phyloP scores from a whole-genome alignment of 2,888 invertebrate species.

The Smittia sp. region DNA sequence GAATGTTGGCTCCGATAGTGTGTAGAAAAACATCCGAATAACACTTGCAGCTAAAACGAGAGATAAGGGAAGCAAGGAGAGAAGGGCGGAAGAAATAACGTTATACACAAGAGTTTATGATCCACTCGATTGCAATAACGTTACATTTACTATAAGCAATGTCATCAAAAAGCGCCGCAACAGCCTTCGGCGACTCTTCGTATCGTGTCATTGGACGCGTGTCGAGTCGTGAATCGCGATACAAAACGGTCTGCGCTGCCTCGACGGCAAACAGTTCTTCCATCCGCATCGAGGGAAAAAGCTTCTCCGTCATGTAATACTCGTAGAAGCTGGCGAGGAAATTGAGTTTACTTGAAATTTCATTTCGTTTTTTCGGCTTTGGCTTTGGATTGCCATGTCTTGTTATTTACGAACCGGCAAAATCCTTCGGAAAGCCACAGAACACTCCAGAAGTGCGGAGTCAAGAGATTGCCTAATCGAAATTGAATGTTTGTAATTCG shows the following conservation, averaged over 20 bases:
- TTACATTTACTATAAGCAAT: conserved; percentile 40
- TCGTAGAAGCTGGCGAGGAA: conserved; percentile 33
- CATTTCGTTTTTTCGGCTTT: not conserved
- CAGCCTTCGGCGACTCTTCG: conserved; percentile 3
- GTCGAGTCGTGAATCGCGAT: not conserved
- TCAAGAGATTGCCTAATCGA: conserved; percentile 24
- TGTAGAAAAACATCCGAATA: conserved; percentile 29
- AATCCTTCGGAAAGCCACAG: conserved; percentile 36
- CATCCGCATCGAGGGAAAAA: conserved; percentile 14
- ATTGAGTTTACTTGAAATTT: conserved; percentile 14
- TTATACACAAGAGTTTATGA: not conserved
- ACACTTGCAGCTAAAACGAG: conserved; percentile 37
- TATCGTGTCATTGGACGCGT: conserved; percentile 20
- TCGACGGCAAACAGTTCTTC: conserved; percentile 22
- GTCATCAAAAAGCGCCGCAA: conserved; percentile 15
- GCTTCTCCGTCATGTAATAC: conserved; percentile 18
- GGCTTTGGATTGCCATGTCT: not conserved
- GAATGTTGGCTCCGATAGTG: conserved; percentile 30
- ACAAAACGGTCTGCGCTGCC: conserved; percentile 15
- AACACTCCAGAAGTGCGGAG: not conserved
- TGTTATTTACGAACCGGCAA: conserved; percentile 17
- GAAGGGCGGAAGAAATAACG: not conserved
- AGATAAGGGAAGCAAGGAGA: not conserved
- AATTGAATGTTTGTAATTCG: conserved; percentile 4
- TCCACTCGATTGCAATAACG: conserved; percentile 31